Percentiles rank a stretch among this genome's conserved stretches.
Evolutionary conservation across 2,797 vertebrate species (phyloP).

Genomic region (Podarcis lilfordi): DNA sequence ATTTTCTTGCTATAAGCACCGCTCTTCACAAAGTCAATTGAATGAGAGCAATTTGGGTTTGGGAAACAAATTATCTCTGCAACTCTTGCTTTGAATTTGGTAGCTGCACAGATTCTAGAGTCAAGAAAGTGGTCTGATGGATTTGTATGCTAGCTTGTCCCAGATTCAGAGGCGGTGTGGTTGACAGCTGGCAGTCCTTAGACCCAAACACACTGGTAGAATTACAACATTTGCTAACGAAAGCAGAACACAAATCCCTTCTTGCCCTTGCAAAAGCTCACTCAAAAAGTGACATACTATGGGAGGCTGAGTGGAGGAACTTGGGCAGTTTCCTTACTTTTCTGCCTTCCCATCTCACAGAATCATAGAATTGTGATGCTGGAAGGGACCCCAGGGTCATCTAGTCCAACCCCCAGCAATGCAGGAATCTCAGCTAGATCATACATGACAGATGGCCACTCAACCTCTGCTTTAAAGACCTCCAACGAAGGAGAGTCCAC

Average conservation of each 20-base stretch:
- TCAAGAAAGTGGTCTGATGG: neutral
- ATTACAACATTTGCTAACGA: too few species aligned
- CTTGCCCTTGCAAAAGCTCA: neutral
- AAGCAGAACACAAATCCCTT: neutral
- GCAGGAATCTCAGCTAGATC: too few species aligned
- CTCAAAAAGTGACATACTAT: neutral
- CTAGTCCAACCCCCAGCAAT: too few species aligned
- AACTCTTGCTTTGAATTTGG: neutral
- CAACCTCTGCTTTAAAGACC: too few species aligned
- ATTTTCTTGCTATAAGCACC: neutral
- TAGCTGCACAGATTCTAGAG: neutral
- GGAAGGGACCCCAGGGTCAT: too few species aligned
- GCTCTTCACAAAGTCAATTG: slow-evolving; percentile 14
- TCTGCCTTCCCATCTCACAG: too few species aligned
- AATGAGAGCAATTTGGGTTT: slow-evolving; percentile 2
- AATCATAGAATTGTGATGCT: too few species aligned
- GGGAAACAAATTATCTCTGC: neutral
- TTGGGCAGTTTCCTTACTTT: too few species aligned
- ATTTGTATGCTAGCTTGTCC: neutral
- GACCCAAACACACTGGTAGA: neutral
- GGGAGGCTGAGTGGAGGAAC: too few species aligned
- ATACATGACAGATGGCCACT: too few species aligned
- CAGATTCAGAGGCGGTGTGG: neutral
- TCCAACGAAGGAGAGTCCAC: too few species aligned
- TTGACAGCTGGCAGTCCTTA: neutral